These are phyloP conservation scores for Copidosoma aretas DNA, from an alignment of 2,888 invertebrate species.

Conservation along the genomic window DNA sequence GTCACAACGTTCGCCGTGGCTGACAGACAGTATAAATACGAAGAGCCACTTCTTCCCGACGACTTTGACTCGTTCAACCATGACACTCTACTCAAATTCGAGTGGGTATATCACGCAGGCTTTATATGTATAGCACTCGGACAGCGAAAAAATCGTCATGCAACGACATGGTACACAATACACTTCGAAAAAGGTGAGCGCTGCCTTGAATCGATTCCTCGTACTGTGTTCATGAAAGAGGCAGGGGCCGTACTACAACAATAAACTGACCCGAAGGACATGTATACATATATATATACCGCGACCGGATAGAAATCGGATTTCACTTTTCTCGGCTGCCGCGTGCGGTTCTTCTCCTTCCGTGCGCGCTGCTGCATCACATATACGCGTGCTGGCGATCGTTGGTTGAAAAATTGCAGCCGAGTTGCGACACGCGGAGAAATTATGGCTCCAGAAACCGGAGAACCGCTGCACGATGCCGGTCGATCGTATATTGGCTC, in stretches of 20 bases:
- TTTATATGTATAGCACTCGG: neutral
- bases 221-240: neutral
- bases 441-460: no score
- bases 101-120: neutral
- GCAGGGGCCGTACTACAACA: no score
- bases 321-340: constrained; percentile 26
- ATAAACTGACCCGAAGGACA: neutral
- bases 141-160: neutral
- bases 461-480: neutral
- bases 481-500: neutral
- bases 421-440: no score
- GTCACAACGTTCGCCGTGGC: no score
- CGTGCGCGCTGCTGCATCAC: neutral
- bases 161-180: no score
- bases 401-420: neutral
- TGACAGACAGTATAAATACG: neutral
- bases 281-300: no score
- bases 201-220: neutral
- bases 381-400: neutral
- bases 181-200: no score
- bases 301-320: constrained; percentile 24
- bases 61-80: neutral
- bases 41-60: neutral
- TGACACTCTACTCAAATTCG: neutral
- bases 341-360: constrained; percentile 10